Evolutionary conservation across 1,140 invertebrate genomes (phyloP), one percentile per base, ranked within the genome.

Genomic region (Drosophila subobscura): DNA sequence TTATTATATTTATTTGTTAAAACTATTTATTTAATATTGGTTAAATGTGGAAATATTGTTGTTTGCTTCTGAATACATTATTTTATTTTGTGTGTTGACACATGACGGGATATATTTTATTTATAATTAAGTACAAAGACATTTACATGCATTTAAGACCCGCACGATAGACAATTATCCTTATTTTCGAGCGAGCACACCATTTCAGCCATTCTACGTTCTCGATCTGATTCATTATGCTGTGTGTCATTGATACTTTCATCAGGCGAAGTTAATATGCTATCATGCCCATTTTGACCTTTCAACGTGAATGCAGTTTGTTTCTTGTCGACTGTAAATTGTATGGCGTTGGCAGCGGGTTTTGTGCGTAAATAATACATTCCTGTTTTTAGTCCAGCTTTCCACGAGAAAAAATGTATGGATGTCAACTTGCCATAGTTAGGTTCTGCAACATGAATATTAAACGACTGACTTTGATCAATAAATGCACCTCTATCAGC

Each of bases 301-400:
- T 74, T 81, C 3, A 42, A 16, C 16, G 52, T 37, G 0, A 64
- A 27, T 0, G 58, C 14, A 44, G 49, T 22, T 91, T 96, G 97
- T 1, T 94, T 93, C 90, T 99, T 99, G 91, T 99, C 98, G 0
- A 99, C 97, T 10, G 99, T 99, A 91, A 99, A 99, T 91, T 99
- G 97, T 80, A 99, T 97, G 5, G 98, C 97, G 90, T 98, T 96
- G 2, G 97, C 98, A 5, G 98, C 98, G 6, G 99, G 97, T 85
- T 99, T 99, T 0, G 98, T 99, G 27, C 99, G 93, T 60, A 99
- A 93, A 92, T 99, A 99, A 92, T 99, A 99, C 98, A 99, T 99
- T 40, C 99, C 99, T 27, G 99, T 99, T 93, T 99, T 99, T 10
- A 99, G 93, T 5, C 99, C 98, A 91, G 95, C 93, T 93, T 97